Conservation (phyloP, 1,140 invertebrate species). For the Aphaenogaster ashmeadi region DNA sequence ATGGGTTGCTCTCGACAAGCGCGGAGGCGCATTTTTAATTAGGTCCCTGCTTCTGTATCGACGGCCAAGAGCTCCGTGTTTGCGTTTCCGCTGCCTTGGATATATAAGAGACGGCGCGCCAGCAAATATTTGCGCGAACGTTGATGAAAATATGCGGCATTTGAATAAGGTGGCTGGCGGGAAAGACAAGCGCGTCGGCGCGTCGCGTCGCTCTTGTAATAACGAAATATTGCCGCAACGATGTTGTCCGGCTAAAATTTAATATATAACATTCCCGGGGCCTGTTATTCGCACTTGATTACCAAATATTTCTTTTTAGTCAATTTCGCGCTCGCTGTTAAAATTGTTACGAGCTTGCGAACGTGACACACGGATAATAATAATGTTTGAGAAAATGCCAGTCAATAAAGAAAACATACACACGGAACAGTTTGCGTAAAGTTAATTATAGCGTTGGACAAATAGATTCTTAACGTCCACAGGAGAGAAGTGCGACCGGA, state of each 20-base stretch:
- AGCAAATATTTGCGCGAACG: slow-evolving; percentile 38
- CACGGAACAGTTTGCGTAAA: background rate
- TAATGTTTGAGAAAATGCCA: background rate
- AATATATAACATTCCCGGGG: slow-evolving; percentile 1
- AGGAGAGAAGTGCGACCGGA: background rate
- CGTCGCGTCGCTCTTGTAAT: slow-evolving; percentile 28
- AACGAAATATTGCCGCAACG: slow-evolving; percentile 12
- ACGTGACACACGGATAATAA: background rate
- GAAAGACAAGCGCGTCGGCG: slow-evolving; percentile 6
- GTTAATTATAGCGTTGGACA: background rate
- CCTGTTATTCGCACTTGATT: background rate
- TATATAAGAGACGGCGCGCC: slow-evolving; percentile 28
- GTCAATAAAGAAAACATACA: background rate
- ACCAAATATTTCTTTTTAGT: background rate
- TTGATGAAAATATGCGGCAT: slow-evolving; percentile 51
- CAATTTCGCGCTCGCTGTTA: background rate
- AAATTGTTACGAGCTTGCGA: background rate
- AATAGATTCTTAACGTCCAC: background rate
- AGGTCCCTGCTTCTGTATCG: slow-evolving; percentile 16
- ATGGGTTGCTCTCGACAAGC: background rate
- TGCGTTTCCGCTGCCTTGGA: slow-evolving; percentile 14
- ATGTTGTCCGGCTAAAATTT: slow-evolving; percentile 26
- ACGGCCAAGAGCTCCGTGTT: background rate
- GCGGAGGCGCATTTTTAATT: slow-evolving; percentile 17
- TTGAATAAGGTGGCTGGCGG: slow-evolving; percentile 25